Base-by-base conservation (phyloP, 2,113 vertebrate species). In the Thermophis baileyi region DNA sequence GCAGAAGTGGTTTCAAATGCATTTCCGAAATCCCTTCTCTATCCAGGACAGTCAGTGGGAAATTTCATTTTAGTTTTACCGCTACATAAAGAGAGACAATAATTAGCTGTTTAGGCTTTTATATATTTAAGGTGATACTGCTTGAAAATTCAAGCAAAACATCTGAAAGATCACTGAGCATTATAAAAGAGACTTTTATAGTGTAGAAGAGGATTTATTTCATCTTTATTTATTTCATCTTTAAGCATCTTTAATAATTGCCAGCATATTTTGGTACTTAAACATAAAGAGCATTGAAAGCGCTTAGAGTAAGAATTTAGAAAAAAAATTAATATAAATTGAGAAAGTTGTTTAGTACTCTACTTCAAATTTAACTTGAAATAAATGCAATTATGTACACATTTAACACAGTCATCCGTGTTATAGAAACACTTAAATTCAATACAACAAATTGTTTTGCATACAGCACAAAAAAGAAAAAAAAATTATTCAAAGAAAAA, bases 101-200 rank as follows among this genome's bases (percentile, higher is more conserved):
- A 95, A 96, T 95, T 93, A 96, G 89, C 87, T 94, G 91, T 95
- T 96, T 95, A 95, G 94, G 92, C 88, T 94, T 95, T 93, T 95
- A 93, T 94, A 96, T 96, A 94, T 89, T 94, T 95, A 95, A 97
- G 96, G 91, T 96, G 95, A 95, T 93, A 88, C 94, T 96, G 91
- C 95, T 95, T 96, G 93, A 96, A 95, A 96, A 92, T 91, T 6
- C 3, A 93, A 88, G 85, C 91, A 93, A 95, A 54, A 93, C 91
- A 93, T 40, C 89, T 94, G 81, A 94, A 92, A 91, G 44, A 85
- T 16, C 88, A 92, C 44, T n/a, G 60, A 93, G 90, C 94, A 46
- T 95, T 95, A 96, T 95, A 93, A 96, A 93, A 96, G 95, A 90
- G 51, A 95, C 60, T 86, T 95, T 94, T 49, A 94, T 88, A 92